Conservation (phyloP, 2,113 vertebrate genomes). For the Corydoras sp. region DNA sequence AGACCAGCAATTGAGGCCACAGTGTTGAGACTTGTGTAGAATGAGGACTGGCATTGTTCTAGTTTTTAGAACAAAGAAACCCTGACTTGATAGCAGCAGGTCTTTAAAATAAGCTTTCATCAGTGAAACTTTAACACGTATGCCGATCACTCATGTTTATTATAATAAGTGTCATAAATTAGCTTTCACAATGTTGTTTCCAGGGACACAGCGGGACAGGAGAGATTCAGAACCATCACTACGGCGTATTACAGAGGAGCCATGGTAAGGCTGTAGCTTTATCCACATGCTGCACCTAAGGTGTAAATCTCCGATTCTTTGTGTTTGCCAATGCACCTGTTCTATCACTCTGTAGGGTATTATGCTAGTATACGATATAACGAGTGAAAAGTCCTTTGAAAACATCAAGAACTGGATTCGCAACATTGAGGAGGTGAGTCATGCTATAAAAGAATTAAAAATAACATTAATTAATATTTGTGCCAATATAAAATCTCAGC, state of each 20-base stretch:
- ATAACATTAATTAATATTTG: no score
- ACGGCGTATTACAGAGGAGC: slow-evolving; percentile 92
- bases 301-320: neutral
- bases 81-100: no score
- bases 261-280: slow-evolving; percentile 67
- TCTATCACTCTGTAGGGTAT: slow-evolving; percentile 73
- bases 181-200: neutral
- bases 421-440: slow-evolving; percentile 92
- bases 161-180: neutral
- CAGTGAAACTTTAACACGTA: no score
- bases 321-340: neutral
- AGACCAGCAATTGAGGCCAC: no score
- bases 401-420: slow-evolving; percentile 99
- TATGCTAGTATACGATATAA: slow-evolving; percentile 97
- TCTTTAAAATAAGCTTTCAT: no score
- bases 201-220: slow-evolving; percentile 94
- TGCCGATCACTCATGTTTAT: no score
- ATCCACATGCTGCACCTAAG: neutral
- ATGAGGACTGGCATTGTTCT: no score
- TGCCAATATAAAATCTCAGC: no score
- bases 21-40: no score
- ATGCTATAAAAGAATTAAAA: no score
- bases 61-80: no score
- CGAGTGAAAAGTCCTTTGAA: slow-evolving; percentile 96
- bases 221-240: slow-evolving; percentile 90